Evolutionary conservation across 2,113 vertebrate genomes (phyloP).

Genomic region (Sorex araneus): DNA sequence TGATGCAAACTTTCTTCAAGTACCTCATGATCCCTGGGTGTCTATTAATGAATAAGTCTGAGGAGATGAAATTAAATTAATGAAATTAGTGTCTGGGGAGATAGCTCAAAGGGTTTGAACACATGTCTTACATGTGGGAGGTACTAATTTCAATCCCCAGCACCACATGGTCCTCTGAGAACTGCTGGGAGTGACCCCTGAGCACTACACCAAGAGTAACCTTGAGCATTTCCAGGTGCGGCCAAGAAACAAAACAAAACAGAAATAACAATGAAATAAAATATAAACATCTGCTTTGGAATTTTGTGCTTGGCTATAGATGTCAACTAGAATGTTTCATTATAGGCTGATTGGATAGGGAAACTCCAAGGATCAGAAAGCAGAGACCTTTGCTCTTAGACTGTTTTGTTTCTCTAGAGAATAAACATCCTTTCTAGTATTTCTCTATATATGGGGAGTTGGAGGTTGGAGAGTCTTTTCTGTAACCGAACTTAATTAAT

Average conservation of each 20-base stretch:
- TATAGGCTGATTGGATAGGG: background rate
- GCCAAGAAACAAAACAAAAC: too few relatives aligned
- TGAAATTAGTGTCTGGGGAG: too few relatives aligned
- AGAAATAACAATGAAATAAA: background rate
- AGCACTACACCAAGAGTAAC: too few relatives aligned
- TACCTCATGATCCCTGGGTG: background rate
- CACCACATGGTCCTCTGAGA: too few relatives aligned
- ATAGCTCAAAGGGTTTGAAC: too few relatives aligned
- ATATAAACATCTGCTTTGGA: background rate
- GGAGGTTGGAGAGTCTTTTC: background rate
- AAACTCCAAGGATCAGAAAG: background rate
- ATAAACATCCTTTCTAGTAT: background rate
- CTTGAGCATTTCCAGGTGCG: too few relatives aligned
- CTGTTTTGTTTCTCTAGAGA: constrained; percentile 19
- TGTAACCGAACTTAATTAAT: constrained; percentile 17
- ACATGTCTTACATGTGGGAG: too few relatives aligned
- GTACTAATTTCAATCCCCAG: too few relatives aligned
- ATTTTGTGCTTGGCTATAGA: background rate
- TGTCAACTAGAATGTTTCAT: constrained; percentile 25
- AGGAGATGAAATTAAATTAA: background rate
- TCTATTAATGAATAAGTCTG: background rate
- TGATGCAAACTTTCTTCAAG: constrained; percentile 29
- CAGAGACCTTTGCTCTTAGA: constrained; percentile 17
- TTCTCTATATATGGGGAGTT: background rate
- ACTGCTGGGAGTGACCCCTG: too few relatives aligned